Conservation (phyloP, 2,888 invertebrate species). For the Drosophila parthenogenetica region DNA sequence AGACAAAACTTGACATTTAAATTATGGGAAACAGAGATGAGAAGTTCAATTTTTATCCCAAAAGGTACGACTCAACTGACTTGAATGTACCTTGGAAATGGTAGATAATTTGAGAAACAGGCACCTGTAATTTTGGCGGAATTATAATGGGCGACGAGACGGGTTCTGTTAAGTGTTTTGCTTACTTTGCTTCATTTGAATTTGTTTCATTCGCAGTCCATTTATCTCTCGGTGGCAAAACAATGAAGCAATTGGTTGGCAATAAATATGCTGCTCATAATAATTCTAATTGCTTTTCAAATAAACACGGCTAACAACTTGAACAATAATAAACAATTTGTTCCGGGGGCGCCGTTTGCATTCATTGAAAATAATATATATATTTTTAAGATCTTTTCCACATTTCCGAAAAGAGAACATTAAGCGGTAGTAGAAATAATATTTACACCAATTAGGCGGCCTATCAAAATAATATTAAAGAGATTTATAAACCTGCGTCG, state of each 20-base stretch:
- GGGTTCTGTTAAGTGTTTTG: slow-evolving; percentile 12
- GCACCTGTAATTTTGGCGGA: slow-evolving; percentile 60
- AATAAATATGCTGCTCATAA: slow-evolving; percentile 81
- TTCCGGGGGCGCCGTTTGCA: slow-evolving; percentile 52
- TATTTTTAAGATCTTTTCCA: slow-evolving; percentile 32
- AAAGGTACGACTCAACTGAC: slow-evolving; percentile 8
- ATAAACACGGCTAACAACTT: slow-evolving; percentile 70
- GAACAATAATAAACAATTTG: slow-evolving; percentile 57
- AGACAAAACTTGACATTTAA: slow-evolving; percentile 85
- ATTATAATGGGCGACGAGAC: slow-evolving; percentile 25
- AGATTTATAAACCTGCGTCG: slow-evolving; percentile 74
- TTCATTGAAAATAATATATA: slow-evolving; percentile 25
- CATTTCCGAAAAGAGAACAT: slow-evolving; percentile 50
- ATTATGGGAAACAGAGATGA: slow-evolving; percentile 84
- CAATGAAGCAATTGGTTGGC: slow-evolving; percentile 36
- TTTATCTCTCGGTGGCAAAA: slow-evolving; percentile 51
- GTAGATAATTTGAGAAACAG: slow-evolving; percentile 55
- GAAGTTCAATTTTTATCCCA: slow-evolving; percentile 38
- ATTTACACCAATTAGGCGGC: slow-evolving; percentile 75
- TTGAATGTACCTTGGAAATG: slow-evolving; percentile 14
- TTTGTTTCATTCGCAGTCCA: slow-evolving; percentile 29
- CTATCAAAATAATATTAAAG: slow-evolving; percentile 81
- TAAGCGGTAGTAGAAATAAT: slow-evolving; percentile 71
- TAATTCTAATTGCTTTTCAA: slow-evolving; percentile 82
- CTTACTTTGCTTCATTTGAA: slow-evolving; percentile 47